phyloP scores from a whole-genome alignment of 2,888 invertebrate species.

The Tipula lateralis region DNA sequence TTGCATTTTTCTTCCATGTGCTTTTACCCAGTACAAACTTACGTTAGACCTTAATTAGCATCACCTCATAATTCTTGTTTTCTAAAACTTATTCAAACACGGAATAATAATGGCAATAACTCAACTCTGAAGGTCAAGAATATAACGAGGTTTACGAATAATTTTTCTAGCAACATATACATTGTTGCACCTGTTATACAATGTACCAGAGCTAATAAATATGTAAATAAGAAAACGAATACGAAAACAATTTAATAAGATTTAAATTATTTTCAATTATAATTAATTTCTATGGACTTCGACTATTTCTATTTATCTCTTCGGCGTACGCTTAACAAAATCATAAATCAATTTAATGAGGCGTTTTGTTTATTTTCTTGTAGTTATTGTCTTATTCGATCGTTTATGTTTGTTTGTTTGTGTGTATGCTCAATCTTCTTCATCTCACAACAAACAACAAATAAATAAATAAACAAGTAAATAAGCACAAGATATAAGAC shows the following conservation, averaged over 20 bases:
- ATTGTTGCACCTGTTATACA: too few relatives aligned
- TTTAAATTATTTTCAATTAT: not conserved
- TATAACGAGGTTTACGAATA: too few relatives aligned
- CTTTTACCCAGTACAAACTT: too few relatives aligned
- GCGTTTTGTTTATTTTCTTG: not conserved
- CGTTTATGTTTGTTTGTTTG: not conserved
- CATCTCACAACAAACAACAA: not conserved
- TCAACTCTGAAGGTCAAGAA: too few relatives aligned
- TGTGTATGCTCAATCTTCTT: not conserved
- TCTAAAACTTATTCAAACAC: too few relatives aligned
- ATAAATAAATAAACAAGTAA: not conserved
- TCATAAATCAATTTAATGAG: not conserved
- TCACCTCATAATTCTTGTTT: too few relatives aligned
- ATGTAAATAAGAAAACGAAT: too few relatives aligned
- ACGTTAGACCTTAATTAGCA: too few relatives aligned
- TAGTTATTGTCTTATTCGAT: not conserved
- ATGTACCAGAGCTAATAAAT: too few relatives aligned
- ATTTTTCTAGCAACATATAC: too few relatives aligned
- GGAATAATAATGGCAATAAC: too few relatives aligned
- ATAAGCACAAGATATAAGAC: not conserved
- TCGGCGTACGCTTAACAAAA: not conserved
- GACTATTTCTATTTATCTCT: not conserved
- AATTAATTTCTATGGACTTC: not conserved
- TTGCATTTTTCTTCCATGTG: too few relatives aligned
- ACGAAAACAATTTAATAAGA: not conserved